These are phyloP conservation scores for Lota lota DNA, from an alignment of 2,113 vertebrate genomes.

Conservation along the genomic window DNA sequence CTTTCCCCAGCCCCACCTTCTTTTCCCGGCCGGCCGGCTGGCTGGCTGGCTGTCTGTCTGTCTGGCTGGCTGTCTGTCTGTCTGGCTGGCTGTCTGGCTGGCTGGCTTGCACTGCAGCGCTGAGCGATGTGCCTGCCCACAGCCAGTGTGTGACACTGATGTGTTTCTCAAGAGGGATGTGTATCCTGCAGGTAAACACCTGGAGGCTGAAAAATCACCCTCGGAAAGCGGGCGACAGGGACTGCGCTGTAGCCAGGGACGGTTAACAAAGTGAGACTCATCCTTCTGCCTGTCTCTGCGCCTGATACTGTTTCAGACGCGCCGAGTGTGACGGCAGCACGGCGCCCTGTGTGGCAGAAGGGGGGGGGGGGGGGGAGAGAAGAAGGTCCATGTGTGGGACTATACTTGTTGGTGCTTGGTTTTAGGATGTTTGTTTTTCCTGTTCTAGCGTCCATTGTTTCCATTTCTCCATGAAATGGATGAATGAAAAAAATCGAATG, in stretches of 20 bases:
- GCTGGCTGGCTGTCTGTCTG: too few species aligned
- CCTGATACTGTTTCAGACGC: slow-evolving; percentile 19
- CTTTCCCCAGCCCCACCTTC: slow-evolving; percentile 58
- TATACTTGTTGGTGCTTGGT: too few species aligned
- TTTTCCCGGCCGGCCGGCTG: too few species aligned
- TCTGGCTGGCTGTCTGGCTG: slow-evolving; percentile 14
- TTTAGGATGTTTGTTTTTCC: too few species aligned
- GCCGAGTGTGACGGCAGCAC: slow-evolving; percentile 31
- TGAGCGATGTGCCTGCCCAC: slow-evolving; percentile 69
- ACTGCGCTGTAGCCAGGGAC: slow-evolving; percentile 56
- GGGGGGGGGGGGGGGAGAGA: background rate
- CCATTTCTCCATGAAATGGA: too few species aligned
- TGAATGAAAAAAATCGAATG: too few species aligned
- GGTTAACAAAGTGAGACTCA: slow-evolving; percentile 66
- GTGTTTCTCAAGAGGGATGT: slow-evolving; percentile 73
- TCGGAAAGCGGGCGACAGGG: slow-evolving; percentile 48
- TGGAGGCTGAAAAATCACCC: slow-evolving; percentile 75
- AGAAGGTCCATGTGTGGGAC: background rate
- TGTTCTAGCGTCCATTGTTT: too few species aligned
- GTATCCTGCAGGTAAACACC: slow-evolving; percentile 74
- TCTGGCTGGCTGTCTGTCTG: too few species aligned
- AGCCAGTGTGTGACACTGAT: slow-evolving; percentile 69
- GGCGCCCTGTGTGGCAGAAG: slow-evolving; percentile 6
- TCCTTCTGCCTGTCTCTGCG: slow-evolving; percentile 45
- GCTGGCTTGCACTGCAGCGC: slow-evolving; percentile 55